Conservation (phyloP, 2,888 invertebrate species). For the Epistrophe eligans region DNA sequence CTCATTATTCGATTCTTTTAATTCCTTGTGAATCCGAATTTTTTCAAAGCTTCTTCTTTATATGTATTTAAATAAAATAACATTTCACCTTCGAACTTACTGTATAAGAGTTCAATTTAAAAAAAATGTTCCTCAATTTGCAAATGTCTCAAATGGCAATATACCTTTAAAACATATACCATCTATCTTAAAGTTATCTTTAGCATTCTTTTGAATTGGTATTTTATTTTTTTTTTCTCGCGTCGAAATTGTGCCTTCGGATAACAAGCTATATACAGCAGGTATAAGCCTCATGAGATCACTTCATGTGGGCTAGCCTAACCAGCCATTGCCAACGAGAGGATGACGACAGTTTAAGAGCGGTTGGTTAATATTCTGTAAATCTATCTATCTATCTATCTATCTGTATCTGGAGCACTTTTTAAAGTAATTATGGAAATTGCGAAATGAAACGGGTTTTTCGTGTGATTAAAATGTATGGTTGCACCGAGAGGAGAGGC, state of each 20-base stretch:
- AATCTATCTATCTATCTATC: slow-evolving; percentile 60
- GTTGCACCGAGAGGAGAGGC: slow-evolving; percentile 51
- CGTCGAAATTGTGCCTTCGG: slow-evolving; percentile 52
- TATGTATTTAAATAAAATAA: neutral
- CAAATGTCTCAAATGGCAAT: neutral
- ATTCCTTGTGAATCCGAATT: too few relatives aligned
- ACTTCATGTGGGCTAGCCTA: slow-evolving; percentile 71
- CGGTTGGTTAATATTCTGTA: slow-evolving; percentile 72
- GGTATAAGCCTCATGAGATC: slow-evolving; percentile 60
- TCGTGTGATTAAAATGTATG: slow-evolving; percentile 74
- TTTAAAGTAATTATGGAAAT: slow-evolving; percentile 76
- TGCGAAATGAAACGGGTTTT: slow-evolving; percentile 74
- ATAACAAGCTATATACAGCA: slow-evolving; percentile 17
- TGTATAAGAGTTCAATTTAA: neutral
- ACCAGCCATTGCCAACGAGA: slow-evolving; percentile 67
- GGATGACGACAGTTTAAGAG: slow-evolving; percentile 73
- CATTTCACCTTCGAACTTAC: neutral
- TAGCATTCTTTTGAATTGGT: slow-evolving; percentile 24
- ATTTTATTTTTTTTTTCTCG: slow-evolving; percentile 20
- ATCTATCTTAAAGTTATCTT: slow-evolving; percentile 20
- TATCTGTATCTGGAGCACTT: slow-evolving; percentile 74
- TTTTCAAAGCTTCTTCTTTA: too few relatives aligned
- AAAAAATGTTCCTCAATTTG: slow-evolving; percentile 9
- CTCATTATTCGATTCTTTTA: too few relatives aligned
- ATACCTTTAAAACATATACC: neutral